Conservation (phyloP, 2,113 vertebrate genomes). For the Redunca redunca region DNA sequence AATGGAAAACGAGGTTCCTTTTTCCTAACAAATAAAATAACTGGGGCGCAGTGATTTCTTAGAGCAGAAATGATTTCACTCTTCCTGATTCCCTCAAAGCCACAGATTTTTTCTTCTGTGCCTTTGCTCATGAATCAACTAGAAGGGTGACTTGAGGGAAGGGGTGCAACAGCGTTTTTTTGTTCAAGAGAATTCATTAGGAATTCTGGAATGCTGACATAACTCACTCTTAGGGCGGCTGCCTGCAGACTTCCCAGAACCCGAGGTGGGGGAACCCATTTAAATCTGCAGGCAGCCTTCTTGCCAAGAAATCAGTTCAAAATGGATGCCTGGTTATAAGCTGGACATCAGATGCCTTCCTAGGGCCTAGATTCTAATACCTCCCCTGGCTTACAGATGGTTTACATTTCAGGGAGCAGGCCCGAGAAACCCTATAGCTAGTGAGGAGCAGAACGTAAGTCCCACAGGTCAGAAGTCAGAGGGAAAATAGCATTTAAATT, state of each 20-base stretch:
- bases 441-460: background rate
- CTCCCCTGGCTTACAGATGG: background rate
- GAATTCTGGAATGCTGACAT: background rate
- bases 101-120: background rate
- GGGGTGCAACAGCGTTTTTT: fast-evolving
- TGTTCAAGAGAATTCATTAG: background rate
- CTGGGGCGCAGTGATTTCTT: background rate
- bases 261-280: background rate
- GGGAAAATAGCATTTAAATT: background rate
- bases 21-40: conserved; percentile 15
- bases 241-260: background rate
- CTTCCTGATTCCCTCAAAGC: background rate
- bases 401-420: background rate
- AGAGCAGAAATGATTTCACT: background rate
- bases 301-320: background rate
- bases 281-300: background rate
- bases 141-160: background rate
- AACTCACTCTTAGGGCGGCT: background rate
- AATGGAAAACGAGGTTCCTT: background rate
- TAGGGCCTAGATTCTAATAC: background rate
- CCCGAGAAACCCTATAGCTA: background rate
- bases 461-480: background rate
- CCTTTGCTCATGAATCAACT: background rate
- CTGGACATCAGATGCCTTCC: background rate
- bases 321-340: background rate